phyloP scores from a whole-genome alignment of 1,140 invertebrate species.

The Akabosia matsudoensis region DNA sequence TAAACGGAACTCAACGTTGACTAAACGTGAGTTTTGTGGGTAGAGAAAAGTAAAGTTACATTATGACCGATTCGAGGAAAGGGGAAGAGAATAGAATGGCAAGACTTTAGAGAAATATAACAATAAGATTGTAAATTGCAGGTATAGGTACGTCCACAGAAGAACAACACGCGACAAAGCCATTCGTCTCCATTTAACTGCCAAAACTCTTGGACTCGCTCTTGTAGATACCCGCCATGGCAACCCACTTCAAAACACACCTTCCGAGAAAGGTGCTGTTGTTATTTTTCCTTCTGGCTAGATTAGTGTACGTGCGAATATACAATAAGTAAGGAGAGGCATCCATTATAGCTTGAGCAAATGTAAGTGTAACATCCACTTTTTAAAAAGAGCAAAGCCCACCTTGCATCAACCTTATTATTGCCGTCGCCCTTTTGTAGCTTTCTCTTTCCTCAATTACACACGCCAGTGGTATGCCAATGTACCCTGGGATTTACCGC shows the following conservation, averaged over 20 bases:
- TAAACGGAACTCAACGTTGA: too few species aligned
- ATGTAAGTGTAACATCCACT: too few species aligned
- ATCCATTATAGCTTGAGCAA: neutral
- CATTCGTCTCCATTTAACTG: slow-evolving; percentile 48
- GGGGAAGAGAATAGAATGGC: neutral
- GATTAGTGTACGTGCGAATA: neutral
- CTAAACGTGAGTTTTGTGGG: too few species aligned
- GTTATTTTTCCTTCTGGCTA: neutral
- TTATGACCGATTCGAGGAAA: neutral
- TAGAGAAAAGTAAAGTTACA: too few species aligned
- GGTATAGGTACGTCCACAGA: slow-evolving; percentile 21
- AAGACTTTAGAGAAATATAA: neutral
- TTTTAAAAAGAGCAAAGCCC: too few species aligned
- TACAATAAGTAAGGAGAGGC: neutral
- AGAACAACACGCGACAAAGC: slow-evolving; percentile 44
- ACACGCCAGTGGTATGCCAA: too few species aligned
- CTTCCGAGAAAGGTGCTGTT: neutral
- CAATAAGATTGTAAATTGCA: neutral
- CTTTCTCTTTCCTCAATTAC: too few species aligned
- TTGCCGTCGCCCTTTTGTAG: too few species aligned
- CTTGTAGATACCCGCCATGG: slow-evolving; percentile 43
- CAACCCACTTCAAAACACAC: slow-evolving; percentile 37
- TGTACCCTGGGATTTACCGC: too few species aligned
- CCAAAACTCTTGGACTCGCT: slow-evolving; percentile 43
- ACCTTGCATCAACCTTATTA: too few species aligned